Percentiles rank a stretch among this genome's conserved stretches.
phyloP scores from a whole-genome alignment of 2,797 vertebrate genomes.

The Hoplostethus mediterraneus region DNA sequence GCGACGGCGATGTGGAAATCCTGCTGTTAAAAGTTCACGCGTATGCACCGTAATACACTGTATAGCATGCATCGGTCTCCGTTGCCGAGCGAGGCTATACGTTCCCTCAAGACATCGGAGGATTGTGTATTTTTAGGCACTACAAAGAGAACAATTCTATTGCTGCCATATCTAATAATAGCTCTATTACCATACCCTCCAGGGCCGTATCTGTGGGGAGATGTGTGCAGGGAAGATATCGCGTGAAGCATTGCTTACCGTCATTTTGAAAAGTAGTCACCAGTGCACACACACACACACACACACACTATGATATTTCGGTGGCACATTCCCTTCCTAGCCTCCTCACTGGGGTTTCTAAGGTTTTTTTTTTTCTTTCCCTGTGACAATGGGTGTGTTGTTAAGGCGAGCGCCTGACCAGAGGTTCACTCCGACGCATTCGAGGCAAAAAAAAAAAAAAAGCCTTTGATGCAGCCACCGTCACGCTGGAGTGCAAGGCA shows the following conservation, averaged over 20 bases:
- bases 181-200: slow-evolving; percentile 76
- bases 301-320: slow-evolving; percentile 36
- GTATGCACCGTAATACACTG: slow-evolving; percentile 42
- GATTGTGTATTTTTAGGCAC: slow-evolving; percentile 70
- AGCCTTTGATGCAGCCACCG: slow-evolving; percentile 55
- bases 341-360: slow-evolving; percentile 31
- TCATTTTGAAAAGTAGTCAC: slow-evolving; percentile 62
- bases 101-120: slow-evolving; percentile 66
- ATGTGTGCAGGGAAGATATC: slow-evolving; percentile 64
- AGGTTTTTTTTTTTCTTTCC: slow-evolving; percentile 5
- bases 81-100: slow-evolving; percentile 43
- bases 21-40: slow-evolving; percentile 60
- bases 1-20: slow-evolving; percentile 53
- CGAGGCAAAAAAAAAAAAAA: background rate
- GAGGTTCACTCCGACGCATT: slow-evolving; percentile 51
- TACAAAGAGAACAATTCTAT: slow-evolving; percentile 79
- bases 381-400: slow-evolving; percentile 63
- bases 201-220: slow-evolving; percentile 71
- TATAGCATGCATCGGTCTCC: slow-evolving; percentile 56
- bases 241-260: slow-evolving; percentile 49
- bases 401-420: slow-evolving; percentile 63
- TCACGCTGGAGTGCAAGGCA: slow-evolving; percentile 36
- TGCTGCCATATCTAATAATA: slow-evolving; percentile 76
- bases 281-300: slow-evolving; percentile 29
- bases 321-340: slow-evolving; percentile 34